phyloP scores from a whole-genome alignment of 2,888 invertebrate genomes.

The Cataglyphis albicans region DNA sequence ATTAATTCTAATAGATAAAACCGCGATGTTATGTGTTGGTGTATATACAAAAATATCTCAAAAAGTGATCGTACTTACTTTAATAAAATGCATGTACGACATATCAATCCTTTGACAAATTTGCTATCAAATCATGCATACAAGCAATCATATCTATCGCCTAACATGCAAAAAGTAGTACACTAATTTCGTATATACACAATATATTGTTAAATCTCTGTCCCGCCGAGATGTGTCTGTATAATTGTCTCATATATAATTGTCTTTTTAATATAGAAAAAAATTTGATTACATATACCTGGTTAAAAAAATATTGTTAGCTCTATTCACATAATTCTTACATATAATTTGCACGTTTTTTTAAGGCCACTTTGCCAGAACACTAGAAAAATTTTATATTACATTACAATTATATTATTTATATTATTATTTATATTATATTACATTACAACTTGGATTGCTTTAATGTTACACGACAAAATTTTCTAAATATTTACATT shows the following conservation, averaged over 20 bases:
- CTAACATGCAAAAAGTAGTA: conserved; percentile 60
- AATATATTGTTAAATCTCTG: conserved; percentile 27
- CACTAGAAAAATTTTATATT: background rate
- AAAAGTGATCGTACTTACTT: conserved; percentile 61
- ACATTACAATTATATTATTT: background rate
- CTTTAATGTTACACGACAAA: conserved; percentile 4
- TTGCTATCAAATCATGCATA: conserved; percentile 61
- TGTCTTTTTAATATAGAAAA: background rate
- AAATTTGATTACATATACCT: background rate
- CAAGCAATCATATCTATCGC: conserved; percentile 38
- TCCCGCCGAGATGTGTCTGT: background rate
- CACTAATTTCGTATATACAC: conserved; percentile 25
- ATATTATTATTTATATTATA: background rate
- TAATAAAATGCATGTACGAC: conserved; percentile 55
- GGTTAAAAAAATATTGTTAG: background rate
- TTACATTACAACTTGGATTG: background rate
- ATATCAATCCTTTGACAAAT: conserved; percentile 48
- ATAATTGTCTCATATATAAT: background rate
- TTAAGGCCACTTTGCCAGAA: background rate
- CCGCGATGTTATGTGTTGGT: conserved; percentile 2
- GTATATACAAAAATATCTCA: conserved; percentile 18
- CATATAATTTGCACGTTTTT: conserved; percentile 8
- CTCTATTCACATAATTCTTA: background rate
- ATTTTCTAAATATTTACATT: conserved; percentile 6
- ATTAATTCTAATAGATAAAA: conserved; percentile 17